Conservation (phyloP, 2,113 vertebrate species). For the Odobenus rosmarus region DNA sequence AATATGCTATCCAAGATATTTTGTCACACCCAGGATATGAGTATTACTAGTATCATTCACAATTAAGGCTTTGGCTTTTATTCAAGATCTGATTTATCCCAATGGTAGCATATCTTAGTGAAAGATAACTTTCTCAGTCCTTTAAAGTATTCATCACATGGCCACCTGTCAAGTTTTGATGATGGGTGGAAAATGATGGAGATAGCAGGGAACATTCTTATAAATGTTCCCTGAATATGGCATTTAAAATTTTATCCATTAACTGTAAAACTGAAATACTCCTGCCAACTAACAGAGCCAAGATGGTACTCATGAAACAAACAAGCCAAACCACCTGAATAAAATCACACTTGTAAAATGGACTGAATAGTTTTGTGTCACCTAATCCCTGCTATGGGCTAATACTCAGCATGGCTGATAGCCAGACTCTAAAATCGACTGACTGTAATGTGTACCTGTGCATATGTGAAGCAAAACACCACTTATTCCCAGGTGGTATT, state of each 20-base stretch:
- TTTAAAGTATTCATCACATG: constrained; percentile 24
- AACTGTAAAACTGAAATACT: constrained; percentile 25
- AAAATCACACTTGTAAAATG: not conserved
- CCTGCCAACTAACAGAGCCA: not conserved
- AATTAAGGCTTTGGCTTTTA: constrained; percentile 19
- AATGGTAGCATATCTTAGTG: not conserved
- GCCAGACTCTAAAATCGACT: not conserved
- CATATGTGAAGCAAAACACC: not conserved
- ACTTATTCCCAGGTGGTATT: not conserved
- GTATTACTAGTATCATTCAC: not conserved
- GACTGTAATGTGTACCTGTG: not conserved
- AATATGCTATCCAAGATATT: not conserved
- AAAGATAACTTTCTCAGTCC: not conserved
- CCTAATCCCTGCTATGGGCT: not conserved
- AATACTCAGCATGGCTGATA: not conserved
- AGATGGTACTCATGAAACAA: not conserved
- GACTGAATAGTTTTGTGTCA: not conserved
- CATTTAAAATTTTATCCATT: constrained; percentile 55
- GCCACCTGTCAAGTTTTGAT: constrained; percentile 32
- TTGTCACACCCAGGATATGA: not conserved
- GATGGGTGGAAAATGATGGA: constrained; percentile 28
- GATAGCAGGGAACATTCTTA: constrained; percentile 22
- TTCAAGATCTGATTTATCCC: constrained; percentile 6
- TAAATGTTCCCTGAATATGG: constrained; percentile 6
- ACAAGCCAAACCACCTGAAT: not conserved